Conservation (phyloP, 2,888 invertebrate species). For the Tipula confusa region DNA sequence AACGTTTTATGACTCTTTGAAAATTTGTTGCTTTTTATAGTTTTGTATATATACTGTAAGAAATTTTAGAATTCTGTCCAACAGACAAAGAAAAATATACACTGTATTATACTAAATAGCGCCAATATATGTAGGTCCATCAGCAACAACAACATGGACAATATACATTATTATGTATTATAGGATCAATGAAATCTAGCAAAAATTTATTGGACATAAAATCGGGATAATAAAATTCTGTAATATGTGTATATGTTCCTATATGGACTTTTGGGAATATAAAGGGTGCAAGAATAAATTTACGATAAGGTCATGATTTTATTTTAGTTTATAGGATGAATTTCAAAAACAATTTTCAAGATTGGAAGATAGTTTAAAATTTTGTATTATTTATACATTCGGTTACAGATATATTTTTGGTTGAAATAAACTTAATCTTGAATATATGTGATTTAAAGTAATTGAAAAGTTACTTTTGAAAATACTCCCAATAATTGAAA, state of each 20-base stretch:
- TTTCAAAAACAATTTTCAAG: not conserved
- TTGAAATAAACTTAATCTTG: not conserved
- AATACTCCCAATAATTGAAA: too few species aligned
- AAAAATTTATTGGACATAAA: conserved; percentile 1
- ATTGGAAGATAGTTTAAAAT: not conserved
- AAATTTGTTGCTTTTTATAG: not conserved
- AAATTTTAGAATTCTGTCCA: not conserved
- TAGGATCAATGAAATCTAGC: conserved; percentile 9
- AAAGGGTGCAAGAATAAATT: not conserved
- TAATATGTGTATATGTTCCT: not conserved
- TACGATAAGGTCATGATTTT: not conserved
- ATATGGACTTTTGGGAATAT: not conserved
- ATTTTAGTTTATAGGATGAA: not conserved
- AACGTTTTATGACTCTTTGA: not conserved
- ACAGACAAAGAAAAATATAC: not conserved
- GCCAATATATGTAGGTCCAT: not conserved
- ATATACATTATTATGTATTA: conserved; percentile 25
- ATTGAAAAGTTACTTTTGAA: too few species aligned
- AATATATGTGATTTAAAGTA: not conserved
- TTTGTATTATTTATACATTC: not conserved
- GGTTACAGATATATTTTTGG: not conserved
- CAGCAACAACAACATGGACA: not conserved
- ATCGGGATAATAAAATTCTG: not conserved
- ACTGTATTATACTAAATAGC: not conserved
- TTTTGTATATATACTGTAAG: not conserved